These are phyloP conservation scores for Alcedo quadribrachys DNA, from an alignment of 2,797 vertebrate species.

Conservation along the genomic window DNA sequence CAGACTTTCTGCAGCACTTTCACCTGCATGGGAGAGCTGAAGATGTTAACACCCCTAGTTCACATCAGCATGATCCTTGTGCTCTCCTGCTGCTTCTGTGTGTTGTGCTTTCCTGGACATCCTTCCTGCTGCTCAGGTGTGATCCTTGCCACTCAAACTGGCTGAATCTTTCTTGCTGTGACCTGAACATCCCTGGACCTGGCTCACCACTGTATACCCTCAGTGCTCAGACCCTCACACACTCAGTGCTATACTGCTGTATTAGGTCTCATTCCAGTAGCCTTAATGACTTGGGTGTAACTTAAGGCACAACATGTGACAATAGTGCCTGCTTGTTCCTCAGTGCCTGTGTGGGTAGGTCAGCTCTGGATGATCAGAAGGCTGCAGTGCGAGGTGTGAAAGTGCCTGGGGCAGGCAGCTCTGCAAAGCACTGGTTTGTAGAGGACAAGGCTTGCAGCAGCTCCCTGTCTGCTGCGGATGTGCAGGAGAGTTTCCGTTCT, in stretches of 20 bases:
- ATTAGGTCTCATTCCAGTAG: neutral
- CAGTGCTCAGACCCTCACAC: neutral
- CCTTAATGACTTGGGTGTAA: neutral
- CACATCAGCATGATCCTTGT: accelerated
- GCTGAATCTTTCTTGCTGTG: neutral
- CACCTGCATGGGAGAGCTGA: neutral
- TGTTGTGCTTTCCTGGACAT: neutral
- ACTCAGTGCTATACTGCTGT: neutral
- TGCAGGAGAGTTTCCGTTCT: neutral
- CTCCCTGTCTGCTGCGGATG: neutral
- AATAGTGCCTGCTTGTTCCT: neutral
- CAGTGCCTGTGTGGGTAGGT: accelerated
- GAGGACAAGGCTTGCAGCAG: neutral
- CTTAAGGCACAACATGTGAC: neutral
- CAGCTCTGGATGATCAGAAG: too few relatives aligned
- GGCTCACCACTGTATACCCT: neutral
- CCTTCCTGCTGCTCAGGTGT: neutral
- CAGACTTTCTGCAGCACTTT: neutral
- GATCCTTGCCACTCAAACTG: neutral
- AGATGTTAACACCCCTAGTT: neutral
- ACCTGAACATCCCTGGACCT: neutral
- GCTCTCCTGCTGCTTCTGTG: neutral
- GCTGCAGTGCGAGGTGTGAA: neutral
- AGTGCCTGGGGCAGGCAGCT: neutral
- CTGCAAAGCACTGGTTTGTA: neutral